Percentiles rank a stretch among this genome's conserved stretches.
phyloP scores from a whole-genome alignment of 2,888 invertebrate genomes.

The Cheilosia pagana region DNA sequence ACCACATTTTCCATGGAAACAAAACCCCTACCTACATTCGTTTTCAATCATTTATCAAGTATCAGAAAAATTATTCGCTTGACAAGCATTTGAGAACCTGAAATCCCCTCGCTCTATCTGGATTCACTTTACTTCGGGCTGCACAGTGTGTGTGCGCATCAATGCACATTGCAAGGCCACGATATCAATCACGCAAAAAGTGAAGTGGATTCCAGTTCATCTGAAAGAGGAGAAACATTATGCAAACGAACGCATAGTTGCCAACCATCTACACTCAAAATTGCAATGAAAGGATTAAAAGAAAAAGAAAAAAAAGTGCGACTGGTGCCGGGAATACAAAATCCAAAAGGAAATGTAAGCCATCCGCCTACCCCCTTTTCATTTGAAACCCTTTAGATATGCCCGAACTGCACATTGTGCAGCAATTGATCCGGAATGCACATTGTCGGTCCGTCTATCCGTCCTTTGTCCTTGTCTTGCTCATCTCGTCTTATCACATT shows the following conservation, averaged over 20 bases:
- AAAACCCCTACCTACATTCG: not conserved
- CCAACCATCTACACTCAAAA: not conserved
- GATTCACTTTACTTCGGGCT: not conserved
- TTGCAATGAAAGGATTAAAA: slow-evolving; percentile 23
- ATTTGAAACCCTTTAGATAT: slow-evolving; percentile 22
- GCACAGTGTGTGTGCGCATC: not conserved
- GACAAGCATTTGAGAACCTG: slow-evolving; percentile 49
- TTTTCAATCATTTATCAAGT: slow-evolving; percentile 5
- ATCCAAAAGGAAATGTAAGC: slow-evolving; percentile 40
- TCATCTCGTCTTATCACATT: slow-evolving; percentile 60
- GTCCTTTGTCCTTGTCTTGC: not conserved
- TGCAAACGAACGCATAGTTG: slow-evolving; percentile 55
- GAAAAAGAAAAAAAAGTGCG: slow-evolving; percentile 20
- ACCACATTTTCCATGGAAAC: too few relatives aligned
- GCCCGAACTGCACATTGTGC: slow-evolving; percentile 53
- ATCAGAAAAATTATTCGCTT: slow-evolving; percentile 12
- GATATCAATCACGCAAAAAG: slow-evolving; percentile 54
- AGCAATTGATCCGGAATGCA: slow-evolving; percentile 68
- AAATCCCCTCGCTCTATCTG: slow-evolving; percentile 1
- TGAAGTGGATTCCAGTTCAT: slow-evolving; percentile 46
- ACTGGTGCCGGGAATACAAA: slow-evolving; percentile 5
- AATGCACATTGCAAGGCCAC: slow-evolving; percentile 53
- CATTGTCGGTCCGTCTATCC: slow-evolving; percentile 46
- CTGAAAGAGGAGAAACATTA: slow-evolving; percentile 33
- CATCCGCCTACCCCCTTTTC: slow-evolving; percentile 21